Percentiles rank a stretch among this genome's conserved stretches.
These are phyloP conservation scores for Urophycis tenuis DNA, from an alignment of 2,797 vertebrate species.

Conservation along the genomic window DNA sequence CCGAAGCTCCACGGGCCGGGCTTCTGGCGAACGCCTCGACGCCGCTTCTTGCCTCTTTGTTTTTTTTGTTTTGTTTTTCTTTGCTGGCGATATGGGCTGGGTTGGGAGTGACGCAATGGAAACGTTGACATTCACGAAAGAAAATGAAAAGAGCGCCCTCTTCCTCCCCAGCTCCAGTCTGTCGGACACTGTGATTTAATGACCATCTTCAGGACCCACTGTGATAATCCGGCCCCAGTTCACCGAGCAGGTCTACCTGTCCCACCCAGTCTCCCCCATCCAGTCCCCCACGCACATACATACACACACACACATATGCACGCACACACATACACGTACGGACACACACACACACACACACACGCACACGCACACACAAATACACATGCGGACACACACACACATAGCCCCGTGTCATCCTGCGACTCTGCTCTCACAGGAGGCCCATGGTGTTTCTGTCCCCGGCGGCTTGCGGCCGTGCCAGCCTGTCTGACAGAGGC, in stretches of 20 bases:
- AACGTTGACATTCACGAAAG: conserved; percentile 36
- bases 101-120: conserved; percentile 31
- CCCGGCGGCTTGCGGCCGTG: conserved; percentile 10
- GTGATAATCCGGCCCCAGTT: conserved; percentile 71
- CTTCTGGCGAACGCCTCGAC: neutral
- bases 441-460: neutral
- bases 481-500: conserved; percentile 34
- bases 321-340: no score
- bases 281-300: neutral
- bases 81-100: conserved; percentile 27
- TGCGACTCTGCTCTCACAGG: neutral
- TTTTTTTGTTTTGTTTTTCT: conserved; percentile 14
- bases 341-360: conserved; percentile 49
- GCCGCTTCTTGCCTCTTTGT: neutral
- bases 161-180: conserved; percentile 37
- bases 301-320: no score
- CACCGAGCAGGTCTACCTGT: neutral
- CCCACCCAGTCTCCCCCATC: conserved; percentile 54
- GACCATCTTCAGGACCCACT: conserved; percentile 77
- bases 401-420: conserved; percentile 47
- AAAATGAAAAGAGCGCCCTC: conserved; percentile 35
- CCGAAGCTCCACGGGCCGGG: neutral
- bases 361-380: conserved; percentile 70
- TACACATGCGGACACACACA: no score
- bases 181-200: conserved; percentile 74